phyloP scores from a whole-genome alignment of 1,140 invertebrate species.

The Sarcophaga peregrina region DNA sequence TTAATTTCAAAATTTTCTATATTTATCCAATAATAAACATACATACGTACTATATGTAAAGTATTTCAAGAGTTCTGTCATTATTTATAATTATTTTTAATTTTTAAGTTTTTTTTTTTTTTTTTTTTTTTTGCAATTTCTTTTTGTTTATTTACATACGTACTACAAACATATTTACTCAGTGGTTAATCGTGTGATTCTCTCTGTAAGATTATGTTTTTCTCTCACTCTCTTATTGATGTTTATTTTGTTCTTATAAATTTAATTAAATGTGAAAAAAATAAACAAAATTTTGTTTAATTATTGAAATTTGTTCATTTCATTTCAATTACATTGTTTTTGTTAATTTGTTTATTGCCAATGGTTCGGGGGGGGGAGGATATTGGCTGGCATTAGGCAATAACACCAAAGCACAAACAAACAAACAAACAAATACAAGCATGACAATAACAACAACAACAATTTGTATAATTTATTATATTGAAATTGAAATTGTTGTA shows the following conservation, averaged over 20 bases:
- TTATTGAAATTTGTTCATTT: neutral
- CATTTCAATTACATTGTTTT: neutral
- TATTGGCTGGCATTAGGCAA: neutral
- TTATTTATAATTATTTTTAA: conserved; percentile 7
- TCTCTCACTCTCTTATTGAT: neutral
- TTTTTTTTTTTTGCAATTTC: neutral
- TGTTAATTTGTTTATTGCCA: conserved; percentile 11
- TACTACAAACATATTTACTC: neutral
- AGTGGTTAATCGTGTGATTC: neutral
- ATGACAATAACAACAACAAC: neutral
- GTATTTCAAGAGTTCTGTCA: conserved; percentile 18
- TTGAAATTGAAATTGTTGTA: conserved; percentile 4
- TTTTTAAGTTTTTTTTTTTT: neutral
- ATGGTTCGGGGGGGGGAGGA: too few relatives aligned
- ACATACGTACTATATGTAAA: neutral
- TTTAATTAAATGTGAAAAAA: conserved; percentile 5
- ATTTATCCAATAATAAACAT: neutral
- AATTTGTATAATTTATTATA: neutral
- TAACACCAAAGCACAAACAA: neutral
- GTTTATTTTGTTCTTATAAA: neutral
- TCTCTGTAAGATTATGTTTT: neutral
- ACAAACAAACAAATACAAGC: neutral
- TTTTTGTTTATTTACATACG: neutral
- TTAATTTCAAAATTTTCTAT: too few relatives aligned
- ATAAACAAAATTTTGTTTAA: neutral